Percentiles rank a stretch among this genome's conserved stretches.
phyloP scores from a whole-genome alignment of 2,888 invertebrate genomes.

The Meteorus cinctellus region DNA sequence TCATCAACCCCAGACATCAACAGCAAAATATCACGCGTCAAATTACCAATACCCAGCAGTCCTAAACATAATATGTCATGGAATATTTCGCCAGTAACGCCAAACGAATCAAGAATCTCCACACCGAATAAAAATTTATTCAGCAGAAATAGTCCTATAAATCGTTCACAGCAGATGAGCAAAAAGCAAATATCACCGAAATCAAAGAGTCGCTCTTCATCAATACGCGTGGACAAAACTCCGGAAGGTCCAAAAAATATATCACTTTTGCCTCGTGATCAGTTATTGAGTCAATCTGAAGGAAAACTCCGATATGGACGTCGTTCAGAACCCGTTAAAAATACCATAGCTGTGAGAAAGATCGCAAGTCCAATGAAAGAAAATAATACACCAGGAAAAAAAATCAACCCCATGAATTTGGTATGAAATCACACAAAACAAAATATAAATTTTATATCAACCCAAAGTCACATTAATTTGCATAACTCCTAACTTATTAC shows the following conservation, averaged over 20 bases:
- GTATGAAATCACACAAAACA: constrained; percentile 52
- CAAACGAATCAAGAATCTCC: constrained; percentile 48
- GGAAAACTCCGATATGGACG: constrained; percentile 1
- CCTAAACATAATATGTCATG: constrained; percentile 51
- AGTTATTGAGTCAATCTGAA: background rate
- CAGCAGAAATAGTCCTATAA: constrained; percentile 6
- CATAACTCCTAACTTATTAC: background rate
- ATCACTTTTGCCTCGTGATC: background rate
- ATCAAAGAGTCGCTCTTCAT: constrained; percentile 34
- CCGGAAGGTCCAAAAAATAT: background rate
- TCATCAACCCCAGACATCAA: constrained; percentile 65
- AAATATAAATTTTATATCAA: background rate
- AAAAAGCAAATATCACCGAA: background rate
- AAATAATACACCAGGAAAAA: constrained; percentile 56
- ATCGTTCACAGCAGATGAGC: background rate
- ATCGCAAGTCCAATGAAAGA: constrained; percentile 61
- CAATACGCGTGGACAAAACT: constrained; percentile 37
- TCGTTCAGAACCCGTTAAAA: constrained; percentile 15
- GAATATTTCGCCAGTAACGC: constrained; percentile 62
- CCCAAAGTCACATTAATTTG: background rate
- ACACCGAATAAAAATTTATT: background rate
- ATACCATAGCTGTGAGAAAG: background rate
- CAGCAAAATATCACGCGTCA: constrained; percentile 38
- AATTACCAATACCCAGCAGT: constrained; percentile 45
- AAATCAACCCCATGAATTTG: constrained; percentile 60